phyloP scores from a whole-genome alignment of 2,888 invertebrate genomes.

The Latrodectus hesperus region DNA sequence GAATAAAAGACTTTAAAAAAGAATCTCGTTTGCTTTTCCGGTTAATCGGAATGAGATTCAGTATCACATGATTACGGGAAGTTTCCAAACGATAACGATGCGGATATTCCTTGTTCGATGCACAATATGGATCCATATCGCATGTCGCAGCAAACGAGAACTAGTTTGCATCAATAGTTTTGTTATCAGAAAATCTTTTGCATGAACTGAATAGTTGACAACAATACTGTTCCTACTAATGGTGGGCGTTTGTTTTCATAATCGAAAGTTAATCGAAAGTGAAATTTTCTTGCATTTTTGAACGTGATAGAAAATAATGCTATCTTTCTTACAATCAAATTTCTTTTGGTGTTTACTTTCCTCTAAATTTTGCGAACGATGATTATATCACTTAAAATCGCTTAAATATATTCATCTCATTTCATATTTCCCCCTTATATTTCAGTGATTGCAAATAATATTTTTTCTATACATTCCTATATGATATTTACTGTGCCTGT shows the following conservation, averaged over 20 bases:
- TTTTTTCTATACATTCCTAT: too few relatives aligned
- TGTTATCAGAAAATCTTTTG: neutral
- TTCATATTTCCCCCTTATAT: too few relatives aligned
- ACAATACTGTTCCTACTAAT: too few relatives aligned
- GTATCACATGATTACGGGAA: neutral
- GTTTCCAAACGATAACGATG: neutral
- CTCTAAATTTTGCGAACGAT: too few relatives aligned
- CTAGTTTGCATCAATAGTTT: neutral
- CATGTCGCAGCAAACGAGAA: neutral
- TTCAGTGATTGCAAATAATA: too few relatives aligned
- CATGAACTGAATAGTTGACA: too few relatives aligned
- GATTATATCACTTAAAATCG: too few relatives aligned
- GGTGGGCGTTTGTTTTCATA: too few relatives aligned
- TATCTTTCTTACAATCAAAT: neutral
- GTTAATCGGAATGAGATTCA: neutral
- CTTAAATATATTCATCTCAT: too few relatives aligned
- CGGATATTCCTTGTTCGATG: constrained; percentile 2
- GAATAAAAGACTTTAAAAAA: neutral
- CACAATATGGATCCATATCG: neutral
- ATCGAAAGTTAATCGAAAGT: neutral
- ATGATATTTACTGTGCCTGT: too few relatives aligned
- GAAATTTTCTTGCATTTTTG: neutral
- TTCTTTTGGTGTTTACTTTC: too few relatives aligned
- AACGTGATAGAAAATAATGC: neutral
- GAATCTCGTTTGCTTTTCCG: neutral